Conservation (phyloP, 2,797 vertebrate species). For the Phrynocephalus vlangalii region DNA sequence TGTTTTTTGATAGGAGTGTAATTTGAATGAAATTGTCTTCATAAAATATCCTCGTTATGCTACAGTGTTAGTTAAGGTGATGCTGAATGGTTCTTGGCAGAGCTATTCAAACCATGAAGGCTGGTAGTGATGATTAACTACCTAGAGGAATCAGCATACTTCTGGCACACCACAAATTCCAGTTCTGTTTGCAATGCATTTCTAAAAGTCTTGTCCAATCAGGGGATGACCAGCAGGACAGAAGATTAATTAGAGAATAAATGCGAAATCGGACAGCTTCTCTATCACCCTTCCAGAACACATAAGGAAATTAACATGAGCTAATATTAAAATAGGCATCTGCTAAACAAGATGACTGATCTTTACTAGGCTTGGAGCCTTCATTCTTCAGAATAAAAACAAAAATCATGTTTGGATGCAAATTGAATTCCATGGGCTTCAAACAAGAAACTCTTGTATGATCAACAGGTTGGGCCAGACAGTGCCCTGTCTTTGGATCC, state of each 20-base stretch:
- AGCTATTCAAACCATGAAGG: conserved; percentile 30
- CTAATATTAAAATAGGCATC: background rate
- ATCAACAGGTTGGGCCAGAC: background rate
- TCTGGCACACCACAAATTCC: conserved; percentile 8
- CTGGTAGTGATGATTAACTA: background rate
- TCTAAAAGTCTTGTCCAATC: conserved; percentile 31
- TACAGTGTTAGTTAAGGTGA: conserved; percentile 31
- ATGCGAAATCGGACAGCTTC: background rate
- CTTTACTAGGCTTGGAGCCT: too few species aligned
- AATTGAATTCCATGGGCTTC: too few species aligned
- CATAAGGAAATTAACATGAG: background rate
- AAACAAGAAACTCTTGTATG: too few species aligned
- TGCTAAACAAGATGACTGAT: background rate
- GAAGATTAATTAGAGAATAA: background rate
- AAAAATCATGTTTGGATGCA: too few species aligned
- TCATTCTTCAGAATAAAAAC: too few species aligned
- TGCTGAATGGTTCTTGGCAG: conserved; percentile 6
- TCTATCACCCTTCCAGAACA: background rate
- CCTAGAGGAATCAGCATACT: conserved; percentile 4
- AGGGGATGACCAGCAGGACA: background rate
- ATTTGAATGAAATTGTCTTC: conserved; percentile 19
- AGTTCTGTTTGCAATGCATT: conserved; percentile 20
- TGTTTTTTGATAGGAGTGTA: conserved; percentile 18
- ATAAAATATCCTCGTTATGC: conserved; percentile 15
- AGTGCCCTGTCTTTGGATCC: background rate